Evolutionary conservation across 2,888 invertebrate genomes (phyloP), one percentile per base, ranked within the genome.

Genomic region (Aporophyla nigra): DNA sequence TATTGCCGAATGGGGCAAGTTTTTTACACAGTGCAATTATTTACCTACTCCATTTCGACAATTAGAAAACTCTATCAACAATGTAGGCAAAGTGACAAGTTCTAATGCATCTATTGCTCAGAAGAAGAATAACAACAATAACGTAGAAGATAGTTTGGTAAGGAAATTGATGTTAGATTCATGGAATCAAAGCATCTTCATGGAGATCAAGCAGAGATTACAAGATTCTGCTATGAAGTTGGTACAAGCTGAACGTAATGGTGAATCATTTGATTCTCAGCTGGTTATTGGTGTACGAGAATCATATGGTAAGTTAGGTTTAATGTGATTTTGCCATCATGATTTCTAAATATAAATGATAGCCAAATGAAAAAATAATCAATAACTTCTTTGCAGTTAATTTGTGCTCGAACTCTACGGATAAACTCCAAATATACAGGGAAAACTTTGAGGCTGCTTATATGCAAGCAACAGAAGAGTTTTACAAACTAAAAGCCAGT

Each of bases 151-250:
- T 90, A 99, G 99, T 94, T 98, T 99, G 89, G 99, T 99, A 69
- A 97, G 99, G 19, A 97, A 99, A 97, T 96, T 99, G 80, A 99
- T 99, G 99, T 97, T 99, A 83, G 99, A 99, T 94, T 99, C 99
- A 78, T 99, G 99, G 99, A 99, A 99, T 96, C 98, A 98, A 93
- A 99, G 98, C 93, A 99, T 99, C 91, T 99, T 99, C 95, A 97
- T 98, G 93, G 98, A 99, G 93, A 99, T 99, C 86, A 99, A 99
- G 93, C 98, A 99, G 92, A 97, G 99, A 84, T 96, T 99, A 68
- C 99, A 99, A 94, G 98, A 98, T 92, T 99, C 99, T 88, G 99
- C 99, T 5, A 99, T 99, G 99, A 99, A 99, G 95, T 97, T 99
- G 84, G 99, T 99, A 14, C 98, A 99, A 93, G 98, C 99, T 4